Conservation (phyloP, 2,888 invertebrate species). For the Tortrix viridana region DNA sequence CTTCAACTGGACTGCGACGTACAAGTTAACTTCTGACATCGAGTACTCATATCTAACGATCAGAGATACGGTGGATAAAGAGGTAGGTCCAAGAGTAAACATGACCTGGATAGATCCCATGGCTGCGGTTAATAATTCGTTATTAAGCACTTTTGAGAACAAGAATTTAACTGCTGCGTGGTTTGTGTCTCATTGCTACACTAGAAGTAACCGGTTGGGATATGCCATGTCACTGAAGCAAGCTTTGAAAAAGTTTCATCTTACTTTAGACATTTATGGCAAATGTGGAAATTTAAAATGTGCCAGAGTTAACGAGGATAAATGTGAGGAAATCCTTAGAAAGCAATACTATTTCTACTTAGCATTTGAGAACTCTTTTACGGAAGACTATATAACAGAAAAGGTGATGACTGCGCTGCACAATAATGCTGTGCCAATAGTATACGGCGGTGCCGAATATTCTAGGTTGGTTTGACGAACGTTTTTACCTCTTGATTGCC, state of each 20-base stretch:
- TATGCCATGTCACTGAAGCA: conserved; percentile 44
- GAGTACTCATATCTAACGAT: conserved; percentile 57
- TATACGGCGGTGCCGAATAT: conserved; percentile 86
- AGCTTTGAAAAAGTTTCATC: conserved; percentile 46
- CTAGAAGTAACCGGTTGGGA: conserved; percentile 47
- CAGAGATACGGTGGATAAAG: conserved; percentile 47
- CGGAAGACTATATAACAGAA: conserved; percentile 63
- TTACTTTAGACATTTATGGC: conserved; percentile 56
- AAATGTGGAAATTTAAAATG: conserved; percentile 52
- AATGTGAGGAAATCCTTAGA: conserved; percentile 49
- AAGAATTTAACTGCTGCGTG: conserved; percentile 55
- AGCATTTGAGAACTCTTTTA: conserved; percentile 59
- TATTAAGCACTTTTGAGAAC: conserved; percentile 41
- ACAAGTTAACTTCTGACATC: conserved; percentile 60
- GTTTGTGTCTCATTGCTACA: conserved; percentile 56
- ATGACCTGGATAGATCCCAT: conserved; percentile 60
- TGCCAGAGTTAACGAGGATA: conserved; percentile 42
- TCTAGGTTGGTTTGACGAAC: conserved; percentile 48
- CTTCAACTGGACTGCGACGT: conserved; percentile 72
- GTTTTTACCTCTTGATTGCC: neutral
- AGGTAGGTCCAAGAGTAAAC: conserved; percentile 54
- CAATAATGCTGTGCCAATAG: conserved; percentile 85
- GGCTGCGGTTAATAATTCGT: conserved; percentile 49
- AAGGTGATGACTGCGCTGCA: conserved; percentile 65
- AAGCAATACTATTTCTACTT: conserved; percentile 62